Evolutionary conservation across 2,888 invertebrate species (phyloP), one percentile per base, ranked within the genome.

Genomic region (Eulithis testata): DNA sequence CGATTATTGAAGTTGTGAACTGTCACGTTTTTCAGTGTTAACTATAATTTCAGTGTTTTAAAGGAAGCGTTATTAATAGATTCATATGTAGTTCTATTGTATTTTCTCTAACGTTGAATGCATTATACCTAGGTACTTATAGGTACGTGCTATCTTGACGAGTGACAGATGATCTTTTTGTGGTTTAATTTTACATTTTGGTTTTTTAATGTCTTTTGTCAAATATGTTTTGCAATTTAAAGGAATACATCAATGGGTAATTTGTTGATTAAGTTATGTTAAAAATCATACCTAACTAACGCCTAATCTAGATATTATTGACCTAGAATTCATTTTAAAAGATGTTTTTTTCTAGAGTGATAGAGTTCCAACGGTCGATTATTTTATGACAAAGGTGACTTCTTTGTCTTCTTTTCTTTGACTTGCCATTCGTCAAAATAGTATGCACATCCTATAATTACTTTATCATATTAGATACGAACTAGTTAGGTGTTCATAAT

Each of bases 1-100:
- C 70, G 62, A 71, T 71, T 71, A 56, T 63, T 73, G 66, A 68
- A 52, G 61, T 49, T 49, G 8, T 65, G 62, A 65, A 63, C 59
- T 66, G 60, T 65, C 63, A 57, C 51, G 4, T 21, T 57, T 60
- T 60, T 27, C 62, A 56, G 47, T 60, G 60, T 53, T 57, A 21
- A 11, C 11, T 11, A 43, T 5, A 11, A 43, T 43, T 43, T 43
- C 43, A 43, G 43, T 9, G 43, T 9, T 43, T 27, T 12, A 52
- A 21, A 43, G 9, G 8, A 53, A 45, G 14, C 43, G 44, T 62
- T 37, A 50, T 4, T 36, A 21, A 37, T 60, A 60, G 60, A 53
- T 45, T 53, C 36, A 31, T 53, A 47, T 51, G 50, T 50, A 37
- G 36, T 43, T 59, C 27, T 58, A 43, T 40, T 50, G 21, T 58